Conservation (phyloP, 2,797 vertebrate genomes). For the Paedocypris micromegethes region DNA sequence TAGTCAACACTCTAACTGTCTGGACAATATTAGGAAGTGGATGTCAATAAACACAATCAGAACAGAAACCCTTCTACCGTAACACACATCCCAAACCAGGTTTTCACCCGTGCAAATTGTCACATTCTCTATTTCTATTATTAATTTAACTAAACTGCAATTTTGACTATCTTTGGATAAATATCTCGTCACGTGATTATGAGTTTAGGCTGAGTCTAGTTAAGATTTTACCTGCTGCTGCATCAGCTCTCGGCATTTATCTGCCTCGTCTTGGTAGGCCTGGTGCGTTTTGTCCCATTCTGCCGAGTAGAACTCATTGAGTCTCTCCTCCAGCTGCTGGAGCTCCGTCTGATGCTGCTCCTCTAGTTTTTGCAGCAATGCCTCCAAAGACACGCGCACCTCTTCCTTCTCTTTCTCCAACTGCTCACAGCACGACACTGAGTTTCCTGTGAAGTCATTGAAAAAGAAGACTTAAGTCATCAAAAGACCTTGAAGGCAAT, state of each 20-base stretch:
- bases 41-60: no score
- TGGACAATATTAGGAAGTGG: no score
- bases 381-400: constrained; percentile 70
- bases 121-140: no score
- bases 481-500: background rate
- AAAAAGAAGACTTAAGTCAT: constrained; percentile 1
- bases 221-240: constrained; percentile 78
- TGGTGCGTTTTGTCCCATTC: constrained; percentile 88
- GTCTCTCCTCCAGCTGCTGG: constrained; percentile 76
- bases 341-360: constrained; percentile 81
- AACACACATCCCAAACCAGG: no score
- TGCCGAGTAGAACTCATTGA: constrained; percentile 83
- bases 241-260: constrained; percentile 77
- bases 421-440: constrained; percentile 73
- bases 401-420: constrained; percentile 82
- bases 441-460: constrained; percentile 59
- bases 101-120: no score
- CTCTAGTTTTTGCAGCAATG: constrained; percentile 72
- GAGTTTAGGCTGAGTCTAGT: background rate
- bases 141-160: no score
- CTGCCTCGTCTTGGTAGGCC: constrained; percentile 85
- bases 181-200: no score
- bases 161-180: no score
- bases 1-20: no score
- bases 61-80: no score